Evolutionary conservation across 2,797 vertebrate genomes (phyloP), one percentile per base, ranked within the genome.

Genomic region (Esox masquinongy): DNA sequence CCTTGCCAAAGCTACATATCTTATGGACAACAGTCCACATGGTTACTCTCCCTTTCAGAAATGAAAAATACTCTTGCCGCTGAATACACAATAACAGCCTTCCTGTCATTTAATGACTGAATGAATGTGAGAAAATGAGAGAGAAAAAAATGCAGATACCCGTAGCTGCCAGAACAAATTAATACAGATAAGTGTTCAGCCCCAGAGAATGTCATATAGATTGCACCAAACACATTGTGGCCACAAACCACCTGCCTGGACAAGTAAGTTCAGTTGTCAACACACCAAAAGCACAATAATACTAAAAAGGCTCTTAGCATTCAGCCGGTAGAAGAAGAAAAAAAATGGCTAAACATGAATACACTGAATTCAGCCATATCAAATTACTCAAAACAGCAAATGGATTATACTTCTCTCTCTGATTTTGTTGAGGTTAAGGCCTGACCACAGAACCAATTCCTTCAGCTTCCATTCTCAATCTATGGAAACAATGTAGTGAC

Each of bases 231-330:
- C 75, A 70, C 75, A 73, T 80, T 74, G 69, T 77, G 74, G 63
- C 75, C 79, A 79, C 82, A 81, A 77, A 74, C 68, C 81, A 83
- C 83, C 83, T 87, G 83, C 77, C 83, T 85, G 74, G 73, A 79
- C 76, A 49, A 24, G 64, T 76, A 70, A 81, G 83, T 82, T 82
- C 79, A 79, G 74, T 73, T 36, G 50, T 75, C 74, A 80, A 76
- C 79, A 34, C 53, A 73, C 71, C n/a, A 70, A 47, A 72, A 51
- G 47, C 39, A 72, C 77, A 73, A 73, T 22, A 72, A n/a, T 61
- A 19, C 34, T 36, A 59, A 56, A 36, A 53, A 72, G 51, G 31
- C 51, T 50, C 53, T 59, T 22, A 61, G 31, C 51, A 59, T 59
- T 39, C 50, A 51, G 49, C 70, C 9, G 29, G 70, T 26, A 26